These are phyloP conservation scores for Aquatica leii DNA, from an alignment of 2,888 invertebrate species.

Conservation along the genomic window DNA sequence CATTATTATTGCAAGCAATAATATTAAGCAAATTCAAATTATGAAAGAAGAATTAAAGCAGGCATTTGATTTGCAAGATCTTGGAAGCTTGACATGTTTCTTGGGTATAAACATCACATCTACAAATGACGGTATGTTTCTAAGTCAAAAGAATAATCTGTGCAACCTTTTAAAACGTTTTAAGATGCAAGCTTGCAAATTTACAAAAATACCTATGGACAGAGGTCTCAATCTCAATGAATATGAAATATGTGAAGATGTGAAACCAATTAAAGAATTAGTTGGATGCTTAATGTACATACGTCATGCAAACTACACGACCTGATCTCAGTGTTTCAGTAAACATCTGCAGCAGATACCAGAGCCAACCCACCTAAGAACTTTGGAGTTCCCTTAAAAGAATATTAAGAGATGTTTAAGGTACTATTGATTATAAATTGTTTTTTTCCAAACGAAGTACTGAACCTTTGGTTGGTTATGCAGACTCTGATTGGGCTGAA, in stretches of 20 bases:
- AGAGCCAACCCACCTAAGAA: no score
- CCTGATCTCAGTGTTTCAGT: not conserved
- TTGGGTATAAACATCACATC: no score
- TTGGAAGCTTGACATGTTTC: no score
- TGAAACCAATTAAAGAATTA: not conserved
- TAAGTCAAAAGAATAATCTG: not conserved
- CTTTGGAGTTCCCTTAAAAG: no score
- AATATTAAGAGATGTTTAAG: no score
- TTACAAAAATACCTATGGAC: not conserved
- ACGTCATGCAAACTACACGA: not conserved
- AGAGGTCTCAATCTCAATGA: not conserved
- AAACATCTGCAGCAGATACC: no score
- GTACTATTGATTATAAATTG: no score
- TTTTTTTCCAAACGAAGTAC: no score
- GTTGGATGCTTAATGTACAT: not conserved
- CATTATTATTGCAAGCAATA: not conserved
- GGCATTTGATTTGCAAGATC: not conserved
- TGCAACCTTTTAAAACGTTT: not conserved
- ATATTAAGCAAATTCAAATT: not conserved
- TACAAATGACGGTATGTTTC: no score
- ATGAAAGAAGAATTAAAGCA: not conserved
- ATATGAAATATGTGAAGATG: not conserved
- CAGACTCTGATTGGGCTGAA: no score
- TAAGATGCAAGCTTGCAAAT: not conserved
- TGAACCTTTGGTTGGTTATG: no score